Evolutionary conservation across 2,888 invertebrate genomes (phyloP).

Genomic region (Pteria penguin): DNA sequence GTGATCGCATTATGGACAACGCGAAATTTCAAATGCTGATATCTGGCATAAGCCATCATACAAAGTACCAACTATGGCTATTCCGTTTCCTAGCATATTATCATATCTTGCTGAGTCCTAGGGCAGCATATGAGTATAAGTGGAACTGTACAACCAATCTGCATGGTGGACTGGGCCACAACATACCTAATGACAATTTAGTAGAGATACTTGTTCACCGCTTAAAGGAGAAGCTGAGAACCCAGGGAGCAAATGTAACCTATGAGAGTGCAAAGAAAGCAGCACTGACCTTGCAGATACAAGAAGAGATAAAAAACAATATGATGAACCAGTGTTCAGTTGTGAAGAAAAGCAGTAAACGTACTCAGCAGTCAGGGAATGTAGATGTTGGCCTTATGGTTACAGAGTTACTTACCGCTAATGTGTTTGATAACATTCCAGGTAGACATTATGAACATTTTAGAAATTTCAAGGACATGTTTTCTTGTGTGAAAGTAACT

Average conservation of each 20-base stretch:
- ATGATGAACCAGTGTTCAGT: conserved; percentile 1
- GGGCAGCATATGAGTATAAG: conserved; percentile 38
- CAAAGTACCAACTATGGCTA: conserved; percentile 49
- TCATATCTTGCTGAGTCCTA: conserved; percentile 32
- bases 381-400: conserved; percentile 17
- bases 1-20: conserved; percentile 39
- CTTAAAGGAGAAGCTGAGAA: conserved; percentile 23
- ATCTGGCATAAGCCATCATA: too few species aligned
- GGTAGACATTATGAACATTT: conserved; percentile 9
- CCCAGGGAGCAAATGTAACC: conserved; percentile 32
- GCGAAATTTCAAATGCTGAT: conserved; percentile 50
- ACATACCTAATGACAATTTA: conserved; percentile 55
- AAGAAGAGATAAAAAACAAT: conserved; percentile 22
- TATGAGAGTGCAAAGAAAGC: conserved; percentile 24
- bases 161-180: too few species aligned
- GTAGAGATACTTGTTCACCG: conserved; percentile 46
- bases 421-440: conserved; percentile 5
- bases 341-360: conserved; percentile 11
- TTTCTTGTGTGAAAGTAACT: conserved; percentile 2
- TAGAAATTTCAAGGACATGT: too few species aligned
- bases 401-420: too few species aligned
- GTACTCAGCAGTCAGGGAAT: not conserved
- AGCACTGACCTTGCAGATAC: conserved; percentile 20
- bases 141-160: too few species aligned
- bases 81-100: conserved; percentile 42